Conservation (phyloP, 2,888 invertebrate genomes). For the Pseudolycoriella hygida region DNA sequence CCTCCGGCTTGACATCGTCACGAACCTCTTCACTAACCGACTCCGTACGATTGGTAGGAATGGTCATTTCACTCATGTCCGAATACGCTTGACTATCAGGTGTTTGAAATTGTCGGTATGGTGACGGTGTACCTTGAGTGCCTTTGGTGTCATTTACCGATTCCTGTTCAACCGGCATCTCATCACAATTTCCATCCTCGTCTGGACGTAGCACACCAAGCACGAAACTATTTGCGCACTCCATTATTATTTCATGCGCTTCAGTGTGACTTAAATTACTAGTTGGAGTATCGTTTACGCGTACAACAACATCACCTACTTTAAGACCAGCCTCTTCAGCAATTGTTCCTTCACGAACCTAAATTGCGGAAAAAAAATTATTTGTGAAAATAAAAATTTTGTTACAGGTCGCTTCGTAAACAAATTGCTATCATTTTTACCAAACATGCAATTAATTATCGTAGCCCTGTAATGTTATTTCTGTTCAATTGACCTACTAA, state of each 20-base stretch:
- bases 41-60: conserved; percentile 2
- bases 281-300: conserved; percentile 52
- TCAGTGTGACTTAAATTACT: conserved; percentile 54
- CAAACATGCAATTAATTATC: too few relatives aligned
- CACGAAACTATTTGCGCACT: conserved; percentile 51
- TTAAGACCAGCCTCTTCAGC: conserved; percentile 67
- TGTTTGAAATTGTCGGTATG: not conserved
- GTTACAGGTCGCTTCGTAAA: too few relatives aligned
- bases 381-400: too few relatives aligned
- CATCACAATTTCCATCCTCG: not conserved
- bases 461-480: too few relatives aligned
- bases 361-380: conserved; percentile 11
- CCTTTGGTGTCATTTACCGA: not conserved
- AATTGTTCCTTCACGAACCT: conserved; percentile 68
- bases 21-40: conserved; percentile 14
- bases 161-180: conserved; percentile 21
- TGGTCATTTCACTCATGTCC: conserved; percentile 4
- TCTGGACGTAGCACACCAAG: conserved; percentile 29
- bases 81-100: conserved; percentile 3
- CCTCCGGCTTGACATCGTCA: conserved; percentile 19
- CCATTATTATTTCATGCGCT: conserved; percentile 53
- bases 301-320: conserved; percentile 68
- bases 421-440: too few relatives aligned
- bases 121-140: not conserved
- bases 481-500: too few relatives aligned